Evolutionary conservation across 2,888 invertebrate genomes (phyloP).

Genomic region (Stramonita haemastoma): DNA sequence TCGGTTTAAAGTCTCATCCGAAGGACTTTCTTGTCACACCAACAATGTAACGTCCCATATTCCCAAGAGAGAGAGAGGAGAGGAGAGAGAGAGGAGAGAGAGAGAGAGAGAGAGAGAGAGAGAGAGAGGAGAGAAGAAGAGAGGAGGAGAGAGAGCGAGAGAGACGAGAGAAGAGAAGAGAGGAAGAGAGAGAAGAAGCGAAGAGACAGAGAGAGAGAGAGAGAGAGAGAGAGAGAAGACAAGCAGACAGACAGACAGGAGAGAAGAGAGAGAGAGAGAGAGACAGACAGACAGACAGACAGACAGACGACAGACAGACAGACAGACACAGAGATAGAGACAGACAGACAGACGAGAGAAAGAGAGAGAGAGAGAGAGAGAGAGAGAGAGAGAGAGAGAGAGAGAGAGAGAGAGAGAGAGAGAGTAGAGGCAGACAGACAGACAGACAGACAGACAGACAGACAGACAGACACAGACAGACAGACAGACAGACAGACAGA

Average conservation of each 20-base stretch:
- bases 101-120: no score
- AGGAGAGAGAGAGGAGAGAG: no score
- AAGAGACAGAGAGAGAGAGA: no score
- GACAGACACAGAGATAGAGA: neutral
- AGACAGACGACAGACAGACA: neutral
- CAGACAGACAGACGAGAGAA: neutral
- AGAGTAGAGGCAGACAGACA: neutral
- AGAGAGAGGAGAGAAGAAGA: no score
- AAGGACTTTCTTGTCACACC: no score
- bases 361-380: neutral
- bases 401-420: neutral
- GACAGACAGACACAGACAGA: neutral
- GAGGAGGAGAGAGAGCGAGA: no score
- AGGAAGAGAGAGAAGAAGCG: no score
- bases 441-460: neutral
- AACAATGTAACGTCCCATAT: no score
- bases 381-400: neutral
- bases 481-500: neutral
- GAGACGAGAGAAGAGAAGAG: no score
- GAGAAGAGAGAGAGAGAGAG: neutral
- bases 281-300: neutral
- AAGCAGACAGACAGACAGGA: neutral
- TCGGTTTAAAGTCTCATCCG: no score
- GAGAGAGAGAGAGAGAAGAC: neutral
- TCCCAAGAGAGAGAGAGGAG: no score